Base-by-base conservation (phyloP, 2,888 invertebrate species). In the Eristalis pertinax region DNA sequence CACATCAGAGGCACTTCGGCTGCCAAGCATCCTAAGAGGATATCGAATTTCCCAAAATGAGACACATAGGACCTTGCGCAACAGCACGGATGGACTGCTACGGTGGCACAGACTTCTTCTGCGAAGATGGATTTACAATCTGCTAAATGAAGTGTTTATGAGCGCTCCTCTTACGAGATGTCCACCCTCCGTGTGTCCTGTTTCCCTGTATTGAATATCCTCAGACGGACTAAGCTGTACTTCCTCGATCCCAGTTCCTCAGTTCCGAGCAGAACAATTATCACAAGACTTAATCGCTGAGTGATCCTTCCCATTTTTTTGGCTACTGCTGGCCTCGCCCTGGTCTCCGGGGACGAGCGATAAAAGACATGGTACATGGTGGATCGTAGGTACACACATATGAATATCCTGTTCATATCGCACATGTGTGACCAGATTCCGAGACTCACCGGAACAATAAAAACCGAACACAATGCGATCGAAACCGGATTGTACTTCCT, bases 401-500 rank as follows among this genome's bases (percentile, higher is more conserved):
- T 72, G 79, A 62, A 79, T 87, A 84, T 87, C 87, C 87, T 87
- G 84, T 84, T 79, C 79, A 76, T 73, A 79, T 79, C 67, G 64
- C 85, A 82, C 77, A 78, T 76, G 70, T 70, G 60, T 74, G 79
- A 84, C 84, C 84, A 80, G 65, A 78, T 78, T 82, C 86, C 78
- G 84, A 83, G 81, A 85, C 70, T 41, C 50, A 41, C 50, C 69
- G 26, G 73, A 50, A 87, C 84, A 87, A 87, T 87, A 80, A 73
- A 76, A 80, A 50, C 32, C 5, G 68, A 80, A 73, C 26, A 87
- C 76, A 84, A 87, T 83, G 58, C 76, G 15, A 76, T 3, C 58
- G 26, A 79, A 87, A 87, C 87, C 79, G 84, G 87, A 79, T 87
- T 87, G 84, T 68, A 87, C 84, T 87, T 87, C 83, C 86, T 87